Conservation (phyloP, 2,888 invertebrate species). For the Megalurothrips usitatus region DNA sequence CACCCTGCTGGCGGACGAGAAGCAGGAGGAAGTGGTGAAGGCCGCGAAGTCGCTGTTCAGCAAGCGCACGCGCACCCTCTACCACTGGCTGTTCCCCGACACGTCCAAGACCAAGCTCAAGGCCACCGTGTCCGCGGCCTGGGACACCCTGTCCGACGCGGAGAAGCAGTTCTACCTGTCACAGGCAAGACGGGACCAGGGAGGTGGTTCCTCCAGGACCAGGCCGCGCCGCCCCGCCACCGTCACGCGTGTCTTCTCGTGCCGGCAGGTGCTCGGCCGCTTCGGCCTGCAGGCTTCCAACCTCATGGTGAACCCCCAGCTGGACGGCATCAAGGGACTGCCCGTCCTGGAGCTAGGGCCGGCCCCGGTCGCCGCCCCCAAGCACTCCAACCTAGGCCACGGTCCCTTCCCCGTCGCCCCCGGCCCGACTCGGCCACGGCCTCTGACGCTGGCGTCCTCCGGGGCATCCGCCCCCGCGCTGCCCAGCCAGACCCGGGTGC, state of each 20-base stretch:
- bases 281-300: constrained; percentile 46
- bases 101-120: constrained; percentile 48
- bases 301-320: constrained; percentile 49
- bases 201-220: background rate
- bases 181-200: constrained; percentile 42
- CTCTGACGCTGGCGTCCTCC: background rate
- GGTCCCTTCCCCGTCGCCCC: background rate
- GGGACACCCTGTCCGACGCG: constrained; percentile 46
- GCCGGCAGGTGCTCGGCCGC: constrained; percentile 45
- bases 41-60: constrained; percentile 49
- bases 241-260: too few relatives aligned
- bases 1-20: constrained; percentile 22
- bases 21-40: constrained; percentile 44
- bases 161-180: constrained; percentile 50
- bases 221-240: too few relatives aligned
- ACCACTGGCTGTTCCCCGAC: constrained; percentile 50
- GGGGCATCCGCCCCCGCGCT: background rate
- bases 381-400: background rate
- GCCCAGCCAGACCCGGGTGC: background rate
- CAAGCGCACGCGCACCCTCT: constrained; percentile 48
- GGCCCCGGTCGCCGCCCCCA: background rate
- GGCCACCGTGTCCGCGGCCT: constrained; percentile 45
- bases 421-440: background rate
- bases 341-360: constrained; percentile 19
- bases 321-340: constrained; percentile 43